phyloP scores from a whole-genome alignment of 1,140 invertebrate species.

The Lepidurus couesii region DNA sequence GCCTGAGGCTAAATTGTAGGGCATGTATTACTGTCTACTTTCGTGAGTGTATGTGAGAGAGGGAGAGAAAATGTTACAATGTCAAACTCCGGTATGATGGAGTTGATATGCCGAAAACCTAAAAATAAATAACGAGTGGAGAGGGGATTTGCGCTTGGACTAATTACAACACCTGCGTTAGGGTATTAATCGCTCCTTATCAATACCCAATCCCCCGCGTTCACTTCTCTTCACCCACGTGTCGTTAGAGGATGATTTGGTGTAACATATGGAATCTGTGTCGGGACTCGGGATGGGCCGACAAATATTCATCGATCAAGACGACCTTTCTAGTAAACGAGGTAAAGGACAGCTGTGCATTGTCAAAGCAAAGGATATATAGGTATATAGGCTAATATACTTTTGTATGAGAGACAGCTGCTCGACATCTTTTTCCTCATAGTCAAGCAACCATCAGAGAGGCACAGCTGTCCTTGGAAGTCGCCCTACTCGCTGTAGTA shows the following conservation, averaged over 20 bases:
- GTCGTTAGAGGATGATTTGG: neutral
- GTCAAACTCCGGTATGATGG: too few relatives aligned
- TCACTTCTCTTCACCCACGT: neutral
- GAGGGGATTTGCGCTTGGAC: neutral
- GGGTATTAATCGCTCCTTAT: neutral
- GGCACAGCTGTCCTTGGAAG: neutral
- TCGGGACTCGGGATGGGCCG: neutral
- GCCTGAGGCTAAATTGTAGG: too few relatives aligned
- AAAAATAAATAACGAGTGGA: too few relatives aligned
- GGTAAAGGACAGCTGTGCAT: neutral
- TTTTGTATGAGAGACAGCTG: neutral
- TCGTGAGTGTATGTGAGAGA: too few relatives aligned
- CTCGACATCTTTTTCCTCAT: neutral
- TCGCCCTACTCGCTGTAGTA: neutral
- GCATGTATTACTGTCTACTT: too few relatives aligned
- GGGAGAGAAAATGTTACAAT: too few relatives aligned
- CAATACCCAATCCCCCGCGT: neutral
- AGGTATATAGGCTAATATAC: neutral
- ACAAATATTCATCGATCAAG: conserved; percentile 2
- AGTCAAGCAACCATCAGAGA: neutral
- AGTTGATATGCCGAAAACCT: too few relatives aligned
- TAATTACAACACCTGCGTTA: conserved; percentile 16
- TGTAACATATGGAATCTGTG: neutral
- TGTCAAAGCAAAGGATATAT: neutral
- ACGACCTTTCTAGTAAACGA: neutral